phyloP scores from a whole-genome alignment of 2,113 vertebrate genomes.

The Apaloderma vittatum region DNA sequence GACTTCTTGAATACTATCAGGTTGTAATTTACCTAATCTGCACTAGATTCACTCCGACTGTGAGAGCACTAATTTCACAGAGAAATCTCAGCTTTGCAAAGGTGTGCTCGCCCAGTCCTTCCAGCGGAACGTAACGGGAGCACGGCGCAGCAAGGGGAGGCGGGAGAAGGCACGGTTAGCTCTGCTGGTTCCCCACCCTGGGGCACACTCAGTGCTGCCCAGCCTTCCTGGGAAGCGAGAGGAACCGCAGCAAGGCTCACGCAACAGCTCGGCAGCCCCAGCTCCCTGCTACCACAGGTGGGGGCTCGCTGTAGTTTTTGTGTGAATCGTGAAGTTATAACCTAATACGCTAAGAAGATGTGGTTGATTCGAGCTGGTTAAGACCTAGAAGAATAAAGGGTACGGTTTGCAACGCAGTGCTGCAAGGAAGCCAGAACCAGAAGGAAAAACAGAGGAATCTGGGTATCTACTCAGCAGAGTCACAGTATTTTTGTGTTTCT shows the following conservation, averaged over 20 bases:
- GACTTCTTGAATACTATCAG: not conserved
- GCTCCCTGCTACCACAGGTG: not conserved
- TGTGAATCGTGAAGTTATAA: not conserved
- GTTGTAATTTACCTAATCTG: not conserved
- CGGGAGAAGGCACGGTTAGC: not conserved
- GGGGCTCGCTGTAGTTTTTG: not conserved
- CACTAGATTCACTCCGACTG: too few species aligned
- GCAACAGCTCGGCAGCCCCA: rapidly evolving
- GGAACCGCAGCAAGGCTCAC: not conserved
- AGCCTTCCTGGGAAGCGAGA: not conserved
- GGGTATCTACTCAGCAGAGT: not conserved
- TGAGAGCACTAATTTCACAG: too few species aligned
- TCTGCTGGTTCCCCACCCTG: not conserved
- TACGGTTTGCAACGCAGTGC: rapidly evolving
- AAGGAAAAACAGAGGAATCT: not conserved
- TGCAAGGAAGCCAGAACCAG: not conserved
- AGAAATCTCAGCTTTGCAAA: not conserved
- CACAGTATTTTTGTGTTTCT: rapidly evolving
- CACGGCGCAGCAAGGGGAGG: not conserved
- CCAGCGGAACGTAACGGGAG: rapidly evolving
- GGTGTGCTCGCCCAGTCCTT: not conserved
- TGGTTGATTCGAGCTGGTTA: not conserved
- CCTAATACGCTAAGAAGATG: rapidly evolving
- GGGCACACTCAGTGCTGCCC: rapidly evolving
- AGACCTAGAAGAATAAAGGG: not conserved